Evolutionary conservation across 1,140 invertebrate genomes (phyloP), one percentile per base, ranked within the genome.

Genomic region (Ceratosolen fusciceps): DNA sequence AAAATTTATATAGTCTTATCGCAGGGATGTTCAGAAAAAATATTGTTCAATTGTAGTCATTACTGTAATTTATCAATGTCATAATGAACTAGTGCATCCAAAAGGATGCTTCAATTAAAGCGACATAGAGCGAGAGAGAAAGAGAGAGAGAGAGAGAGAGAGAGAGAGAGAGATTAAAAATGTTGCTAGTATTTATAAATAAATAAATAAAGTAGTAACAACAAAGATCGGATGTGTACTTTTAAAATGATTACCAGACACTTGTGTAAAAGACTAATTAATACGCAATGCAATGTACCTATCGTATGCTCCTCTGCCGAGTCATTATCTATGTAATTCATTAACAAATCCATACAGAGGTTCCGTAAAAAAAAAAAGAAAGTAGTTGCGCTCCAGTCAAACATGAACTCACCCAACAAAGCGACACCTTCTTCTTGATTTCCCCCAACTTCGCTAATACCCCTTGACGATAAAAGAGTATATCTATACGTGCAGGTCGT

Each of bases 391-490:
- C 24, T 26, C 8, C 52, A 49, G 12, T 10, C 67, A 70, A 0
- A 47, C 31, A 19, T 43, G 24, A 68, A 68, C 31, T 62, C 21
- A 62, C 14, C 14, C 34, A 62, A 62, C 60, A 62, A 62, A 62
- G 14, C 60, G 31, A 62, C 60, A 62, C 60, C 60, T 34, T 62
- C 29, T 34, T 62, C 29, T 12, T 62, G 49, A 52, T 62, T 34
- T 3, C 29, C 37, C 14, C 37, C 4, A 68, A 39, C 39, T 68
- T 5, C 37, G 14, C 37, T 43, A 9, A 68, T 43, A 26, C 60
- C 19, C 5, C 39, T 26, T 3, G 43, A 70, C 8, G 24, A 29
- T 12, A 49, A 29, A 52, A 21, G 24, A 19, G 56, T 72, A 31
- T 12, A 72, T 37, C 12, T 26, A 47, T 71, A 31, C 14, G 14